These are phyloP conservation scores for Drosophila nikananu DNA, from an alignment of 1,140 invertebrate genomes.

Conservation along the genomic window DNA sequence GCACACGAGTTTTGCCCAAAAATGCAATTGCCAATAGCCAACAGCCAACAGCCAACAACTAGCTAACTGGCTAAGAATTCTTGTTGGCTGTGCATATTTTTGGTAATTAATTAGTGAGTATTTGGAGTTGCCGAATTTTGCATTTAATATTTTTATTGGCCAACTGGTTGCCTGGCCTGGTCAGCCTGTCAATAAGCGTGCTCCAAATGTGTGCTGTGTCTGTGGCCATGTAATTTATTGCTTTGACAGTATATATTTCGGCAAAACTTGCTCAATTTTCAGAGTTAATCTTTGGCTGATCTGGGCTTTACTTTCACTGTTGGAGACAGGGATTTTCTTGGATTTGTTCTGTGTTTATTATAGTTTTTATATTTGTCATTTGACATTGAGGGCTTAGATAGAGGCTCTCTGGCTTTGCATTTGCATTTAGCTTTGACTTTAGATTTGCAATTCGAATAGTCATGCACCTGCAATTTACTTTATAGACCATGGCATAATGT, in stretches of 20 bases:
- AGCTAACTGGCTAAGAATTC: conserved; percentile 64
- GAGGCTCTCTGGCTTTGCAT: conserved; percentile 1
- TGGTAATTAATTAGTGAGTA: conserved; percentile 78
- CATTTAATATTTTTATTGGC: conserved; percentile 61
- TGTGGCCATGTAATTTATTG: conserved; percentile 31
- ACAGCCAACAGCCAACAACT: conserved; percentile 3
- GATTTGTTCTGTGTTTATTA: conserved; percentile 1
- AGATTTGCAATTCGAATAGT: conserved; percentile 74
- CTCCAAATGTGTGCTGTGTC: conserved; percentile 13
- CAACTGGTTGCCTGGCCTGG: conserved; percentile 57
- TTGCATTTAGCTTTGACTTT: conserved; percentile 26
- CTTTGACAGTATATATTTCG: conserved; percentile 35
- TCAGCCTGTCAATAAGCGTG: conserved; percentile 51
- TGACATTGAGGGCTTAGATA: conserved; percentile 58
- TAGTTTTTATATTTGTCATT: conserved; percentile 20
- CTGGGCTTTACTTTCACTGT: conserved; percentile 30
- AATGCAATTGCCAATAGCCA: conserved; percentile 41
- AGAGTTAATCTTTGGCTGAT: conserved; percentile 3
- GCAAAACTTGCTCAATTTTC: conserved; percentile 25
- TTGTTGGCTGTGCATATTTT: conserved; percentile 60
- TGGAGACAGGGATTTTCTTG: background rate
- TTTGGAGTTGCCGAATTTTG: conserved; percentile 60
- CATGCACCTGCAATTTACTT: conserved; percentile 85
- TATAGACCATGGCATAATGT: conserved; percentile 85
- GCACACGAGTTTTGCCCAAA: conserved; percentile 45